phyloP scores from a whole-genome alignment of 2,888 invertebrate genomes.

The Siphonodentalium dalli region DNA sequence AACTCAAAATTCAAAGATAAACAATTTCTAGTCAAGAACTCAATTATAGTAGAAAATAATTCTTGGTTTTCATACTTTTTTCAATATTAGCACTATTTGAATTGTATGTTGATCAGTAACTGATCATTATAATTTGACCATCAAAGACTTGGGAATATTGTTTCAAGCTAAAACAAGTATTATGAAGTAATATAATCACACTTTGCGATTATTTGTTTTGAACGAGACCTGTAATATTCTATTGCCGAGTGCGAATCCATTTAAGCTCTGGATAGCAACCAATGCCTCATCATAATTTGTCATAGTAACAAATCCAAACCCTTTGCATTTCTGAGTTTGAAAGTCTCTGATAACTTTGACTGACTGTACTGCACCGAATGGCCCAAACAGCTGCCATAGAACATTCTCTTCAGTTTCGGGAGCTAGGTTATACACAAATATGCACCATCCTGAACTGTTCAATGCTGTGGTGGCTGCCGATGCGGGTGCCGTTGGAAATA shows the following conservation, averaged over 20 bases:
- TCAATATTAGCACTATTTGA: too few species aligned
- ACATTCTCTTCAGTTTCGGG: slow-evolving; percentile 91
- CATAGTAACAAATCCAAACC: slow-evolving; percentile 98
- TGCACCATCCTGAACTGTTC: slow-evolving; percentile 78
- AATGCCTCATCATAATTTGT: slow-evolving; percentile 97
- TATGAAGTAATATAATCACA: slow-evolving; percentile 70
- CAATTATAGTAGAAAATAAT: too few species aligned
- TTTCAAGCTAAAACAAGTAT: too few species aligned
- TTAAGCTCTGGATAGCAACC: slow-evolving; percentile 93
- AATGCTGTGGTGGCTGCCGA: slow-evolving; percentile 36
- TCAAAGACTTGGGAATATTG: too few species aligned
- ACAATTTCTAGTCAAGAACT: too few species aligned
- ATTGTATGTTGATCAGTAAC: too few species aligned
- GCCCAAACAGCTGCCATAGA: slow-evolving; percentile 94
- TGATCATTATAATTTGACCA: too few species aligned
- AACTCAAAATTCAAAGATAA: too few species aligned
- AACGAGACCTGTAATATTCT: slow-evolving; percentile 96
- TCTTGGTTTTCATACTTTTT: too few species aligned
- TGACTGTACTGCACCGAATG: slow-evolving; percentile 96
- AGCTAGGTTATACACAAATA: slow-evolving; percentile 91
- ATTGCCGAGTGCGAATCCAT: slow-evolving; percentile 94
- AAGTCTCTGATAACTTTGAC: slow-evolving; percentile 96
- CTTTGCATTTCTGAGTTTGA: slow-evolving; percentile 96
- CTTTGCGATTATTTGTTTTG: slow-evolving; percentile 74
- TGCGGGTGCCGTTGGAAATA: slow-evolving; percentile 51